phyloP scores from a whole-genome alignment of 2,113 vertebrate genomes.

The Pagrus major region DNA sequence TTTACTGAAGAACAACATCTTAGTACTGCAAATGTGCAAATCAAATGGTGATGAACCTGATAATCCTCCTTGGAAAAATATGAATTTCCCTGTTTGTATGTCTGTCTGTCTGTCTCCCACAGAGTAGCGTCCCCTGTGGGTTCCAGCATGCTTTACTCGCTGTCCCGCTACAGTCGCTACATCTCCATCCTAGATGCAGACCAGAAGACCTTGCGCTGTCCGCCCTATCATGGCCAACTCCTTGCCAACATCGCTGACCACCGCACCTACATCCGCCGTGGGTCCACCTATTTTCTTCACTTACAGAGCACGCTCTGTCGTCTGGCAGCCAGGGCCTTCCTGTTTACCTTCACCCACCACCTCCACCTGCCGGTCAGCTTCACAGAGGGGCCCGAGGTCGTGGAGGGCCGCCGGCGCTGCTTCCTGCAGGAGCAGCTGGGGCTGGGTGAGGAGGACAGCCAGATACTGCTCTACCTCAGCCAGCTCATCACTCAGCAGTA shows the following conservation, averaged over 20 bases:
- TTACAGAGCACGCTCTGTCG: constrained; percentile 90
- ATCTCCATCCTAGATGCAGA: constrained; percentile 93
- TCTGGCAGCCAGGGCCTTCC: constrained; percentile 93
- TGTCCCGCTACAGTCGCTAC: constrained; percentile 96
- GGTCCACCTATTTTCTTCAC: constrained; percentile 95
- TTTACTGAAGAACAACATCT: too few relatives aligned
- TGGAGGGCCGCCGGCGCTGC: constrained; percentile 74
- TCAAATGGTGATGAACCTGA: not conserved
- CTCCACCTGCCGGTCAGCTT: constrained; percentile 91
- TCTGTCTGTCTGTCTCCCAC: constrained; percentile 50
- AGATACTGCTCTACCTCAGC: constrained; percentile 92
- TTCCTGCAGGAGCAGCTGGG: constrained; percentile 89
- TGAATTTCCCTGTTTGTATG: not conserved
- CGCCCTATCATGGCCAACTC: constrained; percentile 88
- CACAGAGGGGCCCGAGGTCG: constrained; percentile 74
- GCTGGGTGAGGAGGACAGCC: constrained; percentile 89
- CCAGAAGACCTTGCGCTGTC: constrained; percentile 94
- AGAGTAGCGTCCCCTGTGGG: constrained; percentile 89
- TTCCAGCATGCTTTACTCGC: constrained; percentile 86
- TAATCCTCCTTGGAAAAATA: not conserved
- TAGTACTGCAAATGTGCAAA: not conserved
- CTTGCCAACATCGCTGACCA: constrained; percentile 92
- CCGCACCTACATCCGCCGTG: constrained; percentile 93
- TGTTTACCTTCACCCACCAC: constrained; percentile 95
- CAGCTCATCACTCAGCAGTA: constrained; percentile 93